Percentiles rank a stretch among this genome's conserved stretches.
Evolutionary conservation across 2,113 vertebrate species (phyloP).

Genomic region (Oryzias javanicus): DNA sequence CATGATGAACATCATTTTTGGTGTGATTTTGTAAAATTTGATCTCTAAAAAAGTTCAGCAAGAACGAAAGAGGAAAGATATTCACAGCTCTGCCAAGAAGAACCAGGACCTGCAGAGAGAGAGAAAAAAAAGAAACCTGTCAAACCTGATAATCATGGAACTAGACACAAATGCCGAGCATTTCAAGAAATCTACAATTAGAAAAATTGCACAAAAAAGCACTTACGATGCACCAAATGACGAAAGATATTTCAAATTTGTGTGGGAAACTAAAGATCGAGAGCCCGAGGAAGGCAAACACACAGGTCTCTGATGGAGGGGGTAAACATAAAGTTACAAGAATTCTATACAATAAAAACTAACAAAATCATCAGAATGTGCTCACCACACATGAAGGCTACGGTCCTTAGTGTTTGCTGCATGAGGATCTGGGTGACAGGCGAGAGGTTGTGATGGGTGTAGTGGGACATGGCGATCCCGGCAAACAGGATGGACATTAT

Average conservation of each 20-base stretch:
- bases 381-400: slow-evolving; percentile 97
- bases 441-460: slow-evolving; percentile 97
- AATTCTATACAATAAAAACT: not conserved
- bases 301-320: slow-evolving; percentile 88
- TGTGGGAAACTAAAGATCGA: slow-evolving; percentile 99
- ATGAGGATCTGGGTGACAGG: slow-evolving; percentile 98
- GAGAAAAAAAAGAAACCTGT: not conserved
- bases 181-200: not conserved
- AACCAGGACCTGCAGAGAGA: slow-evolving; percentile 83
- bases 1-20: slow-evolving; percentile 99
- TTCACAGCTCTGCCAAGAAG: slow-evolving; percentile 93
- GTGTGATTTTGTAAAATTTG: slow-evolving; percentile 98
- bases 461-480: slow-evolving; percentile 98
- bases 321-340: slow-evolving; percentile 18
- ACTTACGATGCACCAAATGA: slow-evolving; percentile 99
- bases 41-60: slow-evolving; percentile 98
- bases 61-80: slow-evolving; percentile 95
- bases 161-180: not conserved
- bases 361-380: slow-evolving; percentile 38
- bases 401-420: slow-evolving; percentile 95
- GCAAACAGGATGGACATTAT: slow-evolving; percentile 99
- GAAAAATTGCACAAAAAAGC: not conserved
- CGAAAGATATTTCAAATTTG: slow-evolving; percentile 98
- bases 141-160: not conserved
- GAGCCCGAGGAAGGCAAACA: slow-evolving; percentile 97